phyloP scores from a whole-genome alignment of 1,140 invertebrate species.

The Telenomus remus region DNA sequence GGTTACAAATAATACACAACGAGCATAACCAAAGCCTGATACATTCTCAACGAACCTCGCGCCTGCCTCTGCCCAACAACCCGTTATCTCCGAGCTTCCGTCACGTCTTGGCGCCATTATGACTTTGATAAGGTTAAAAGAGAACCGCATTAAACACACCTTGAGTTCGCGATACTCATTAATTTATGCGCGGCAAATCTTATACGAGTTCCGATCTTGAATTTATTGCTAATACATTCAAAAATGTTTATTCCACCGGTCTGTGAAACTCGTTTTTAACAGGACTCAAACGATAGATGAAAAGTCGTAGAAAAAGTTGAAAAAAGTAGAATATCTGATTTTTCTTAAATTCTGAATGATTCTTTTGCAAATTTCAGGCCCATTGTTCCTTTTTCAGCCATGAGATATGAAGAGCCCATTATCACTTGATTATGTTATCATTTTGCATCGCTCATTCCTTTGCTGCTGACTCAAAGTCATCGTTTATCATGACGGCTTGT shows the following conservation, averaged over 20 bases:
- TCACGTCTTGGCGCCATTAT: conserved; percentile 70
- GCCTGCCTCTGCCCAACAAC: conserved; percentile 39
- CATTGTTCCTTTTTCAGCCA: no score
- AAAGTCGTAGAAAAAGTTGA: no score
- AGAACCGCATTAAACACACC: conserved; percentile 12
- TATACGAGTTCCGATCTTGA: no score
- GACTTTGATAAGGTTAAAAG: conserved; percentile 47
- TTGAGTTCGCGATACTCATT: no score
- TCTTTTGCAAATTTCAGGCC: background rate
- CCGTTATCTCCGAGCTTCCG: conserved; percentile 62
- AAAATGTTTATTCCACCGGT: no score
- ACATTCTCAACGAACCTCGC: conserved; percentile 63
- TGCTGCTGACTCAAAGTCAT: conserved; percentile 62
- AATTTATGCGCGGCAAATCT: no score
- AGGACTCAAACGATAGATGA: no score
- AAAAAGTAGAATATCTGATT: no score
- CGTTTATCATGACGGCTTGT: conserved; percentile 65
- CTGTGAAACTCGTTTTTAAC: no score
- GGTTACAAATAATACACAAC: conserved; percentile 71
- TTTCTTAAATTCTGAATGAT: no score
- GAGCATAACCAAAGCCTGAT: conserved; percentile 60
- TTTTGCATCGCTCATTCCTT: conserved; percentile 71
- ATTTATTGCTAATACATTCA: no score
- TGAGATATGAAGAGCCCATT: conserved; percentile 27
- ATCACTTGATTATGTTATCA: conserved; percentile 73